A percentile compares a stretch with the other conserved stretches of the same genome.
Conservation (phyloP, 2,797 vertebrate genomes). For the Synanceia verrucosa region DNA sequence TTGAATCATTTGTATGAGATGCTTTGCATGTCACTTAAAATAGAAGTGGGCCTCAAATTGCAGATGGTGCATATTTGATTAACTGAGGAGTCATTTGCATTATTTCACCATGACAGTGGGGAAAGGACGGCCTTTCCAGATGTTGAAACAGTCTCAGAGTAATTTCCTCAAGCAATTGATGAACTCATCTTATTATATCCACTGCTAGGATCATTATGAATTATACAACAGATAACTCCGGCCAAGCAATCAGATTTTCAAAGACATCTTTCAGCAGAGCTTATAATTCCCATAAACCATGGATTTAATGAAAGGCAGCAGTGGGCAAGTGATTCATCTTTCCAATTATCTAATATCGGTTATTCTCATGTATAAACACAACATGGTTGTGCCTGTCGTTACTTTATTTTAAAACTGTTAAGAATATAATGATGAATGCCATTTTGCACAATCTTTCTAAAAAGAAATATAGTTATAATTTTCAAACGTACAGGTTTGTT, state of each 20-base stretch:
- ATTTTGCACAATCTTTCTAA: slow-evolving; percentile 47
- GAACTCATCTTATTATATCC: slow-evolving; percentile 59
- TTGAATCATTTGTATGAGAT: slow-evolving; percentile 54
- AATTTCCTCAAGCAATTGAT: slow-evolving; percentile 50
- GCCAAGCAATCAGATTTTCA: slow-evolving; percentile 45
- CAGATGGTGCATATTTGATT: slow-evolving; percentile 57
- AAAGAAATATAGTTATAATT: slow-evolving; percentile 31
- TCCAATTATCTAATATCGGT: slow-evolving; percentile 27
- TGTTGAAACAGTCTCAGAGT: slow-evolving; percentile 41
- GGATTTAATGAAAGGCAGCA: slow-evolving; percentile 35
- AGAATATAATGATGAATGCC: slow-evolving; percentile 36
- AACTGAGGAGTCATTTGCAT: slow-evolving; percentile 51
- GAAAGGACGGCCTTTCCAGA: slow-evolving; percentile 34
- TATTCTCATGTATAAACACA: slow-evolving; percentile 26
- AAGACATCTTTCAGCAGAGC: slow-evolving; percentile 43
- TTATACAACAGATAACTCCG: slow-evolving; percentile 52
- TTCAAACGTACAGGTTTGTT: slow-evolving; percentile 7
- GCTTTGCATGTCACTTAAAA: slow-evolving; percentile 75
- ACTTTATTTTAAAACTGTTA: slow-evolving; percentile 16
- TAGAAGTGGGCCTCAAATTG: slow-evolving; percentile 51
- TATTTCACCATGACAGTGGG: slow-evolving; percentile 37
- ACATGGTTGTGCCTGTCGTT: neutral
- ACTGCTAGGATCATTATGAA: slow-evolving; percentile 55
- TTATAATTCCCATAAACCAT: slow-evolving; percentile 48
- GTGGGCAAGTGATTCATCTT: slow-evolving; percentile 30